Percentiles rank a stretch among this genome's conserved stretches.
These are phyloP conservation scores for Ophioderma brevispina DNA, from an alignment of 35 echinoderm and acorn worm species.

Conservation along the genomic window DNA sequence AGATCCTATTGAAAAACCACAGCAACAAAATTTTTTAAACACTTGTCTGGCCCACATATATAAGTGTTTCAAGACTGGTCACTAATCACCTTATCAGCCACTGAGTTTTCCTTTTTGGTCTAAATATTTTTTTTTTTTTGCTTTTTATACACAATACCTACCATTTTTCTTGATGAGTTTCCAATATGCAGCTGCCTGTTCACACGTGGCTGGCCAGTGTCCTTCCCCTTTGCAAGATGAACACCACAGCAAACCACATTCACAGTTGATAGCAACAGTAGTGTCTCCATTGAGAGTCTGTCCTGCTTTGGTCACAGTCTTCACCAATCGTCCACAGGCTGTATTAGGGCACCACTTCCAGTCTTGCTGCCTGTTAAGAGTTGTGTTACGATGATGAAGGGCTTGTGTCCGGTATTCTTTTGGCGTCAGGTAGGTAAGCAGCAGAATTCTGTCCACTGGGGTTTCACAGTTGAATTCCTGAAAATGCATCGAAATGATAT, in stretches of 20 bases:
- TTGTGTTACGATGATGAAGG: slow-evolving; percentile 29
- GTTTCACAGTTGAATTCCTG: slow-evolving; percentile 76
- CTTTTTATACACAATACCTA: too few species aligned
- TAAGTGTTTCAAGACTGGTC: too few species aligned
- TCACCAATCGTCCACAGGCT: slow-evolving; percentile 66
- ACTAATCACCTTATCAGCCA: too few species aligned
- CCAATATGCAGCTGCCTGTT: slow-evolving; percentile 75
- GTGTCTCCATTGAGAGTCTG: neutral
- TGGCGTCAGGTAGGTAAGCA: slow-evolving; percentile 62
- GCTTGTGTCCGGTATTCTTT: slow-evolving; percentile 42
- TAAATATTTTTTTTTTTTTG: too few species aligned
- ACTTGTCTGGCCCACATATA: too few species aligned
- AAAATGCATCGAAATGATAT: too few species aligned
- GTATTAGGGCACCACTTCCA: slow-evolving; percentile 84
- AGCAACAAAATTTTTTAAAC: too few species aligned
- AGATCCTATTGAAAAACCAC: too few species aligned
- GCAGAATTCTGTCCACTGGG: slow-evolving; percentile 59
- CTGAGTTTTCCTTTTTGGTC: too few species aligned
- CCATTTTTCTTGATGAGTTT: slow-evolving; percentile 44
- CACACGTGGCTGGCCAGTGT: slow-evolving; percentile 94
- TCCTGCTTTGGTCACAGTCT: neutral
- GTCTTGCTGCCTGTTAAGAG: slow-evolving; percentile 39
- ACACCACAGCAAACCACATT: slow-evolving; percentile 90
- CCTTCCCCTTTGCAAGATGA: slow-evolving; percentile 70
- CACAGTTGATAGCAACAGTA: slow-evolving; percentile 60